Evolutionary conservation across 92 coral and sea anemone species (phyloP), one percentile per base, ranked within the genome.

Genomic region (Heteractis magnifica): DNA sequence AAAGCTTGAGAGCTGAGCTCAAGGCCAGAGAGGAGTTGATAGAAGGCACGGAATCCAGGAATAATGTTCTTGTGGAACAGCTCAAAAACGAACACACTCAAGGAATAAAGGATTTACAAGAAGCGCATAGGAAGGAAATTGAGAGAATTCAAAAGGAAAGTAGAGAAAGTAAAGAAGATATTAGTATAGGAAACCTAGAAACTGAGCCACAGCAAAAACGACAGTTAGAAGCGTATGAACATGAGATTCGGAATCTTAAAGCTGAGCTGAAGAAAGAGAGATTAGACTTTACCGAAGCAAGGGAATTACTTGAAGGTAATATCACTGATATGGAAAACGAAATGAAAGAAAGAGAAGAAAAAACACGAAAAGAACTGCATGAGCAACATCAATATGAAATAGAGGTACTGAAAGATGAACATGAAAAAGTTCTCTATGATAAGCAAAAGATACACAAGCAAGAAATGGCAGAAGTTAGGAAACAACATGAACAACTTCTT

Each of bases 401-500:
- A 6, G 86, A 87, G 15, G 89, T 88, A 5, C 86, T 91, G 71
- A 68, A 88, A 26, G 65, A 79, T 0, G 89, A 94, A 48, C 90
- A 93, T 71, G 88, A 87, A 83, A 78, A 91, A 70, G 87, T 79
- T 9, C 81, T 95, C 16, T 87, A 81, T n/a, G 87, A 93, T 74
- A 49, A 91, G 11, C 76, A 84, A 26, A 90, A 93, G 13, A 6
- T 68, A 49, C 78, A 89, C 60, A 64, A 84, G 64, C 89, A 81
- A 15, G 89, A 93, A 72, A 11, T 93, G 19, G 77, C 81, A 14
- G 89, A 95, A 15, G 86, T 91, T 52, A 79, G 91, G 73, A 60
- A 78, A 5, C 87, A 90, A 20, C 81, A 91, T 48, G 88, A 85
- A 72, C 85, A 88, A 77, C 91, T 84, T 16, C 85, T 93, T 15